phyloP scores from a whole-genome alignment of 2,113 vertebrate species.

The Microtus richardsoni region DNA sequence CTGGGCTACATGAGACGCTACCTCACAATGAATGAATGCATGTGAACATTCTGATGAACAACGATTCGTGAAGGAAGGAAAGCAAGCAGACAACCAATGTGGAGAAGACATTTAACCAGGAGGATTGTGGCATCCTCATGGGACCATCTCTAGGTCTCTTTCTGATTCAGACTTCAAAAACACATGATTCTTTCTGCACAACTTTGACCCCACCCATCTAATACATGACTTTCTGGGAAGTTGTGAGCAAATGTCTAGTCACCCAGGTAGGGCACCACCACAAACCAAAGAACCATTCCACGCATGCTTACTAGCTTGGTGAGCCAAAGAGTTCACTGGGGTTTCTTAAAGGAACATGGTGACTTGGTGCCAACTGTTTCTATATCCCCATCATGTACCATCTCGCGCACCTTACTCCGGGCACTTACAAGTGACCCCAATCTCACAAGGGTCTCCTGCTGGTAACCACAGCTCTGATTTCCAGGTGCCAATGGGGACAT shows the following conservation, averaged over 20 bases:
- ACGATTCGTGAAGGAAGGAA: not conserved
- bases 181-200: rapidly evolving
- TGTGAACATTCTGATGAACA: not conserved
- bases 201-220: not conserved
- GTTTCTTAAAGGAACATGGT: not conserved
- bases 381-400: too few relatives aligned
- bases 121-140: rapidly evolving
- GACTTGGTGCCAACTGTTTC: not conserved
- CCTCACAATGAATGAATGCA: not conserved
- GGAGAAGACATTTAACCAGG: not conserved
- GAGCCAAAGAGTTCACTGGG: not conserved
- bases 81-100: not conserved
- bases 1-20: not conserved
- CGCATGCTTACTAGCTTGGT: not conserved
- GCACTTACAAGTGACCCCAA: not conserved
- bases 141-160: not conserved
- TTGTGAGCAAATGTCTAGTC: not conserved
- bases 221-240: not conserved
- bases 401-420: not conserved
- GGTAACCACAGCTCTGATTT: not conserved
- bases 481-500: not conserved
- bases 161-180: not conserved
- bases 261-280: not conserved
- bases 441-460: not conserved
- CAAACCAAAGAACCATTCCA: not conserved